A percentile compares a stretch with the other conserved stretches of the same genome.
Evolutionary conservation across 2,113 vertebrate species (phyloP).

Genomic region (Benitochromis conjunctus): DNA sequence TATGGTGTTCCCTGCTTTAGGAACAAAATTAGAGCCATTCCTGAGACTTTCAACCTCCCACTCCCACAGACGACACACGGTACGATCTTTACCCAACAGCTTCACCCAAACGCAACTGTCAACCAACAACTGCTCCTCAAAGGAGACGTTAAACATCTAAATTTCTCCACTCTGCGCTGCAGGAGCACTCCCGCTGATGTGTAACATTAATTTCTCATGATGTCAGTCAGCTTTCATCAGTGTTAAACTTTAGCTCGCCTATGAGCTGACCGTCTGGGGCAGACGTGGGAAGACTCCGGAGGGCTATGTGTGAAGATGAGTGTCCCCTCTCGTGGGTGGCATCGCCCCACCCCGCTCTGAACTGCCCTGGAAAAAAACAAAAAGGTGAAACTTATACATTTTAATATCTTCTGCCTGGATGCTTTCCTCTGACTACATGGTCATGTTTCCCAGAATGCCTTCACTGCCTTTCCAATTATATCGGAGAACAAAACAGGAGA

Average conservation of each 20-base stretch:
- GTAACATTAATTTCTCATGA: slow-evolving; percentile 73
- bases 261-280: slow-evolving; percentile 24
- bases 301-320: slow-evolving; percentile 45
- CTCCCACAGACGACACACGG: background rate
- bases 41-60: background rate
- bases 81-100: background rate
- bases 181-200: slow-evolving; percentile 44
- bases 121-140: background rate
- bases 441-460: slow-evolving; percentile 44
- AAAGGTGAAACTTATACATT: slow-evolving; percentile 50
- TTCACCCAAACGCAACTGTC: background rate
- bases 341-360: background rate
- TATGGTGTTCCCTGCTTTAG: background rate
- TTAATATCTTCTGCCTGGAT: slow-evolving; percentile 48
- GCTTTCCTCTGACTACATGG: slow-evolving; percentile 5
- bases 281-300: slow-evolving; percentile 47
- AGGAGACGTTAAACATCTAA: slow-evolving; percentile 32
- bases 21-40: background rate
- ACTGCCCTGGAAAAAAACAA: background rate
- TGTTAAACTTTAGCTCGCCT: slow-evolving; percentile 59
- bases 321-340: background rate
- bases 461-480: slow-evolving; percentile 53
- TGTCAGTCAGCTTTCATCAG: slow-evolving; percentile 70
- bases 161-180: slow-evolving; percentile 6
- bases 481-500: slow-evolving; percentile 36